phyloP scores from a whole-genome alignment of 2,113 vertebrate genomes.

The Albula goreensis region DNA sequence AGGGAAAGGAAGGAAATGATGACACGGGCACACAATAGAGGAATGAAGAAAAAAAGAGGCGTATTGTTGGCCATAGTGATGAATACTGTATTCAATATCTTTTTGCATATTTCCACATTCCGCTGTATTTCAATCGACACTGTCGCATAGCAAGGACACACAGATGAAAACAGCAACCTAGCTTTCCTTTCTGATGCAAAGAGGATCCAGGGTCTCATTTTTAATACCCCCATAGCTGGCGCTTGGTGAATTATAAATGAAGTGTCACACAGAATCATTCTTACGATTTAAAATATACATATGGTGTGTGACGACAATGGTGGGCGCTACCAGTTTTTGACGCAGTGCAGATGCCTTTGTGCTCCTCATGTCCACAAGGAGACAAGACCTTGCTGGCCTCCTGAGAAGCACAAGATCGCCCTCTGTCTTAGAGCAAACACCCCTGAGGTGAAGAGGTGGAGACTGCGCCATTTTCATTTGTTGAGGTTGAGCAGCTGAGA shows the following conservation, averaged over 20 bases:
- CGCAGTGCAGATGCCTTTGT: neutral
- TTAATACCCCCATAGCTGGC: neutral
- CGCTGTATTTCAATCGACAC: conserved; percentile 27
- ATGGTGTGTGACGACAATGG: conserved; percentile 15
- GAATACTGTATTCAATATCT: neutral
- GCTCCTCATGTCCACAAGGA: neutral
- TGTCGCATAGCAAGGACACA: conserved; percentile 26
- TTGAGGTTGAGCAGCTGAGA: neutral
- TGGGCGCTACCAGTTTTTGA: neutral
- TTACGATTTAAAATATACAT: conserved; percentile 35
- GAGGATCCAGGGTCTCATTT: neutral
- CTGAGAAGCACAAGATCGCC: neutral
- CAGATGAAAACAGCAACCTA: neutral
- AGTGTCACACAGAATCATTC: conserved; percentile 29
- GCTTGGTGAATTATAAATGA: conserved; percentile 37
- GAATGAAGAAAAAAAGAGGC: neutral
- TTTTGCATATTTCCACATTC: neutral
- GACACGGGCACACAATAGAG: neutral
- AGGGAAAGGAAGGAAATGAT: neutral
- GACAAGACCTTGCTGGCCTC: neutral
- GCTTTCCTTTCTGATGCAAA: conserved; percentile 4
- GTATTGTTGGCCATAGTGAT: neutral
- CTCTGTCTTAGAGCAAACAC: too few relatives aligned
- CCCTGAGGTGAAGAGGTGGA: too few relatives aligned
- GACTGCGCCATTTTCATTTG: neutral